Evolutionary conservation across 2,888 invertebrate genomes (phyloP).

Genomic region (Leptothorax acervorum): DNA sequence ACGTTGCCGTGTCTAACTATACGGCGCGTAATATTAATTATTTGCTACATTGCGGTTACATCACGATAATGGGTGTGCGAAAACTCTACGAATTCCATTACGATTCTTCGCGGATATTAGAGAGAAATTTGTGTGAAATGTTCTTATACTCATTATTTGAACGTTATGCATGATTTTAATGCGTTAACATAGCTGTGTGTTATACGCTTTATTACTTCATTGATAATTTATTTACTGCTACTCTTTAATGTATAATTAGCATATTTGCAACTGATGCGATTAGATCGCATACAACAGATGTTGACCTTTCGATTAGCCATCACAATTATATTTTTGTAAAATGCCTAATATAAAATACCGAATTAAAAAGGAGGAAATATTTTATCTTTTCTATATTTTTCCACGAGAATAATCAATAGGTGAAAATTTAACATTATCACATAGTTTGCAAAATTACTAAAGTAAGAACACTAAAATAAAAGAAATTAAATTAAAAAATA

Average conservation of each 20-base stretch:
- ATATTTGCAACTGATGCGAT: no score
- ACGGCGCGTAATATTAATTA: neutral
- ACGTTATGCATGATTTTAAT: neutral
- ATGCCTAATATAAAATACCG: neutral
- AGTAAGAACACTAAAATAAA: neutral
- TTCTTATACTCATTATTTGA: neutral
- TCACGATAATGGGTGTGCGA: neutral
- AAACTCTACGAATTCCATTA: neutral
- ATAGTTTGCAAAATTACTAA: neutral
- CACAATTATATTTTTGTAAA: neutral
- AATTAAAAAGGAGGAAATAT: neutral
- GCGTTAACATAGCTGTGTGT: neutral
- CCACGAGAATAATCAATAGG: neutral
- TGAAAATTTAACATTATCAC: neutral
- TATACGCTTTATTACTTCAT: slow-evolving; percentile 32
- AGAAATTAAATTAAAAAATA: neutral
- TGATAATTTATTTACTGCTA: neutral
- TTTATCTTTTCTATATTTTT: neutral
- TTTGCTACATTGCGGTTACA: neutral
- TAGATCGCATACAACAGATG: neutral
- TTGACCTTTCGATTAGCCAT: slow-evolving; percentile 12
- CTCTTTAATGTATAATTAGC: no score
- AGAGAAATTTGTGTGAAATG: neutral
- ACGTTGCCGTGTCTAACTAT: neutral
- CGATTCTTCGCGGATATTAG: neutral